Conservation (phyloP, 2,797 vertebrate genomes). For the Hirundo rustica region DNA sequence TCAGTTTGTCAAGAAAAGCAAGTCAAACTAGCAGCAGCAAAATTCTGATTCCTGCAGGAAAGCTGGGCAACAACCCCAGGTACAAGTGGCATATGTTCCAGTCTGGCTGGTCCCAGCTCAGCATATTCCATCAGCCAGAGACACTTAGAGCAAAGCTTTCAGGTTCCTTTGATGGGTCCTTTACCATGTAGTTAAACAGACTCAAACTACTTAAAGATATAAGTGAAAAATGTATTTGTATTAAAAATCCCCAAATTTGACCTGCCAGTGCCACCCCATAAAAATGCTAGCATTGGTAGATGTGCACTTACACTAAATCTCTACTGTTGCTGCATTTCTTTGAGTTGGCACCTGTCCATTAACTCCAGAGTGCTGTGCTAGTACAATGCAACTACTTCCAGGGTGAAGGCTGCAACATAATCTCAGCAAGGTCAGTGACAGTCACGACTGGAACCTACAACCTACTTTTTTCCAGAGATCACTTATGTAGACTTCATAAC, state of each 20-base stretch:
- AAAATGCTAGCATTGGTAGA: neutral
- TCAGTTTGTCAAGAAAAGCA: neutral
- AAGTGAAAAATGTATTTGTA: neutral
- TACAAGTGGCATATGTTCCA: neutral
- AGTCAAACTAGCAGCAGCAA: neutral
- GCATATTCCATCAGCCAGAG: neutral
- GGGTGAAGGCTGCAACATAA: neutral
- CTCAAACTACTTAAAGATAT: neutral
- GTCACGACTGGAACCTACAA: neutral
- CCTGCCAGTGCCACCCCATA: neutral
- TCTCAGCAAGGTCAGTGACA: neutral
- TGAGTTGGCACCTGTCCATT: neutral
- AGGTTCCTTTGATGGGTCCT: neutral
- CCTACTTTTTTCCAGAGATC: neutral
- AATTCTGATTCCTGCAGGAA: neutral
- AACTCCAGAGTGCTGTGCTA: neutral
- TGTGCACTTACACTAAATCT: neutral
- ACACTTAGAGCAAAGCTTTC: neutral
- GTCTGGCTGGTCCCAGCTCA: neutral
- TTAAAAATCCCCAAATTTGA: neutral
- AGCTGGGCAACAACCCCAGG: neutral
- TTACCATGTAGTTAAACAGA: neutral
- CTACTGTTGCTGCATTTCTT: neutral
- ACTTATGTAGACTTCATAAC: neutral
- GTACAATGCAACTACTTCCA: accelerated